phyloP scores from a whole-genome alignment of 2,797 vertebrate species.

The Sciurus carolinensis region DNA sequence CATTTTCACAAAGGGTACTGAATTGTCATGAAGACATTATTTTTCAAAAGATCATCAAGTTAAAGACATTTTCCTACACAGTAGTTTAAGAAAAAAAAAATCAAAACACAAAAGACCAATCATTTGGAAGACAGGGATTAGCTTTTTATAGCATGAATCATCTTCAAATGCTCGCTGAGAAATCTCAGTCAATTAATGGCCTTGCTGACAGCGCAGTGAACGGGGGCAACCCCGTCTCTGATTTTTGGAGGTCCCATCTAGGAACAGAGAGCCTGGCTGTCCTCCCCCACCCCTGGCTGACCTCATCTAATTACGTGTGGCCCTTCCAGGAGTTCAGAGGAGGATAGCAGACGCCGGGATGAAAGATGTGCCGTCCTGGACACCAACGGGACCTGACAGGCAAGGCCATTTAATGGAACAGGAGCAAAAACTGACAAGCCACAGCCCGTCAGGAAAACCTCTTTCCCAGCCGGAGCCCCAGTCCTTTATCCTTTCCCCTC shows the following conservation, averaged over 20 bases:
- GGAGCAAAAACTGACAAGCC: constrained; percentile 57
- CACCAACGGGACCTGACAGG: constrained; percentile 13
- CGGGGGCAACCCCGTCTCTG: not conserved
- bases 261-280: not conserved
- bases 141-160: constrained; percentile 53
- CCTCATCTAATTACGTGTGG: constrained; percentile 77
- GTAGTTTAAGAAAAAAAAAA: not conserved
- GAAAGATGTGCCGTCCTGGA: constrained; percentile 76
- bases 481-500: constrained; percentile 1
- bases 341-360: constrained; percentile 75
- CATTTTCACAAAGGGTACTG: constrained; percentile 29
- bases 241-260: constrained; percentile 36
- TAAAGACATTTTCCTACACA: constrained; percentile 64
- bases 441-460: constrained; percentile 73
- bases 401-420: constrained; percentile 60
- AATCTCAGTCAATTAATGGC: constrained; percentile 58
- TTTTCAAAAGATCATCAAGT: constrained; percentile 71
- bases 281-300: constrained; percentile 44
- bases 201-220: constrained; percentile 41
- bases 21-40: constrained; percentile 69
- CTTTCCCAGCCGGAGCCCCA: not conserved
- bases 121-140: constrained; percentile 56
- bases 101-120: not conserved
- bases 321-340: constrained; percentile 77
- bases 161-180: constrained; percentile 41